Base-by-base conservation (phyloP, 2,888 invertebrate species). In the Hofmannophila pseudospretella region DNA sequence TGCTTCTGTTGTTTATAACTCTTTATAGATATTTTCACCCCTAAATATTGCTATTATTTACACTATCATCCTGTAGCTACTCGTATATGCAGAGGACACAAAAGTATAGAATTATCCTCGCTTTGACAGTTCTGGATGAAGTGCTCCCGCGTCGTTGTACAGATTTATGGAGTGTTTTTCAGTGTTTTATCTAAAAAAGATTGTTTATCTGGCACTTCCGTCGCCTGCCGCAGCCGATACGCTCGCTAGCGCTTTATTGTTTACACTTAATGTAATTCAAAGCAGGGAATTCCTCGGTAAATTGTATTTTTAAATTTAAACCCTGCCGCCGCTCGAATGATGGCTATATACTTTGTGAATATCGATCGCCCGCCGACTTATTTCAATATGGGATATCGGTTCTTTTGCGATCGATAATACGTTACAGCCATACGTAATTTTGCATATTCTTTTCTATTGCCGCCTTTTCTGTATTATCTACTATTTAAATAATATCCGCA, bases 241-340 rank as follows among this genome's bases (percentile, higher is more conserved):
- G 82, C 80, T 73, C 75, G 64, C 81, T 79, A 74, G 65, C 75
- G 71, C 73, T 81, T 80, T 79, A 82, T 84, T 84, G 82, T 85
- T 84, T 82, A 84, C 85, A 80, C 81, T 81, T 84, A 85, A 85
- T 85, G 79, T 81, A 80, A 86, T 85, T 86, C 85, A 78, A 82
- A 77, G 80, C 85, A 84, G 78, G 82, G 81, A 82, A 82, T 82
- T 82, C 82, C 70, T 78, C 59, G 61, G 77, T 79, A 80, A 78
- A 75, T 79, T 75, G 74, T 81, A 78, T 82, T 84, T 85, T 82
- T 81, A 82, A 82, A 79, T 79, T 70, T 71, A 65, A 72, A 74
- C 63, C n/a, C n/a, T n/a, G 44, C 63, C 49, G 51, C 58, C 55
- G 60, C 58, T 70, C 59, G 59, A 64, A 69, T 63, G 64, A 51